A percentile compares a stretch with the other conserved stretches of the same genome.
These are phyloP conservation scores for Acanthurus leucopareius DNA, from an alignment of 2,797 vertebrate species.

Conservation along the genomic window DNA sequence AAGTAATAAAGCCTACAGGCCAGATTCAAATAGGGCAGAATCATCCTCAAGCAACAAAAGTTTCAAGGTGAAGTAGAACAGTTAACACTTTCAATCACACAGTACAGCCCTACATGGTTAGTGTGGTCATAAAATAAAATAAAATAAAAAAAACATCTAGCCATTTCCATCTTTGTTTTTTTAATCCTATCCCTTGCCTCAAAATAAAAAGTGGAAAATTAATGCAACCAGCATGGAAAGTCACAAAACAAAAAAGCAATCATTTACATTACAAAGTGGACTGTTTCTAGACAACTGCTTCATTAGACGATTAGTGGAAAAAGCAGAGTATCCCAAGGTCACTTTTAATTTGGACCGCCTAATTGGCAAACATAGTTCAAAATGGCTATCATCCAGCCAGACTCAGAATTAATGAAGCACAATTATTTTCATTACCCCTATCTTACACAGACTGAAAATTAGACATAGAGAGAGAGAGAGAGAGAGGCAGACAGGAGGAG, in stretches of 20 bases:
- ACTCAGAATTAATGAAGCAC: conserved; percentile 97
- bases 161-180: conserved; percentile 35
- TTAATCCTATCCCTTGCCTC: conserved; percentile 34
- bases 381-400: conserved; percentile 97
- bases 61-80: conserved; percentile 65
- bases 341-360: conserved; percentile 98
- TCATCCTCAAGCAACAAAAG: conserved; percentile 40
- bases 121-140: conserved; percentile 52
- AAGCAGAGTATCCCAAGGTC: conserved; percentile 95
- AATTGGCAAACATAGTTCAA: conserved; percentile 99
- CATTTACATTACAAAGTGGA: conserved; percentile 91
- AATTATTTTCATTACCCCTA: conserved; percentile 98
- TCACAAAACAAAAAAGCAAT: conserved; percentile 65
- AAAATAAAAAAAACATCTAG: conserved; percentile 45
- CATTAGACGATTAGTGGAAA: conserved; percentile 92
- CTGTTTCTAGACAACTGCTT: conserved; percentile 90
- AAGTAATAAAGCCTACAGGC: conserved; percentile 43
- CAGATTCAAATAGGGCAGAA: conserved; percentile 48
- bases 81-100: conserved; percentile 47
- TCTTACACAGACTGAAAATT: conserved; percentile 91
- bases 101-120: conserved; percentile 54
- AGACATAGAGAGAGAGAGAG: conserved; percentile 80
- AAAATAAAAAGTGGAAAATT: conserved; percentile 69
- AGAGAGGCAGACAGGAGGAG: conserved; percentile 27
- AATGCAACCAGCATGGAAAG: conserved; percentile 69